Evolutionary conservation across 2,797 vertebrate genomes (phyloP), one percentile per base, ranked within the genome.

Genomic region (Macroramphosus scolopax): DNA sequence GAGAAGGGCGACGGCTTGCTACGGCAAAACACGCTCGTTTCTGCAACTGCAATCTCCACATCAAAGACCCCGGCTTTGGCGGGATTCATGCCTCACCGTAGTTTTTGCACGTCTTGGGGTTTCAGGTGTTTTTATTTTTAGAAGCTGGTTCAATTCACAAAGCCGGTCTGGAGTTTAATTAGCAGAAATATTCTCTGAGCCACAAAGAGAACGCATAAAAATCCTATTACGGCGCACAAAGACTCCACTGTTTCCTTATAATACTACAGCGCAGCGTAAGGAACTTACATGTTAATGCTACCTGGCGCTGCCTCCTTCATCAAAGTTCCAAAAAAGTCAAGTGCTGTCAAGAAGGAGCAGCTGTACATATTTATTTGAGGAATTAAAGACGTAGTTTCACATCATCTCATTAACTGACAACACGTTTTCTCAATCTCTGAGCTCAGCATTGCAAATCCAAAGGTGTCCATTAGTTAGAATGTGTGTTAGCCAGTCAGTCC

Each of bases 151-250:
- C 46, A 74, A 61, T 82, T 80, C 81, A 75, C 46, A 78, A 81
- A 72, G 45, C 64, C 32, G n/a, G 58, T 34, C 41, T 72, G 76
- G 77, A 81, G 84, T 84, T 81, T 86, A 80, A 84, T 86, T 77
- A 81, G 78, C 70, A 78, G 64, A 85, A 87, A 86, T 77, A 75
- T 79, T 59, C 68, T 63, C 61, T 56, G 58, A 82, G 77, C 79
- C 63, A 72, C 75, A 80, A 77, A 73, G 72, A 75, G 80, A 67
- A 57, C 63, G 81, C 78, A 87, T 86, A 83, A 78, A 84, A 90
- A 91, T 87, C 85, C 84, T 83, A 88, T 89, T 89, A 88, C 34
- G 35, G 58, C 18, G 68, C 68, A 88, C 86, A 88, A 88, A 88
- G 85, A 72, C 77, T 44, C 51, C 48, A 80, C 74, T 88, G 78